Percentiles rank a stretch among this genome's conserved stretches.
Evolutionary conservation across 2,113 vertebrate genomes (phyloP).

Genomic region (Paralichthys olivaceus): DNA sequence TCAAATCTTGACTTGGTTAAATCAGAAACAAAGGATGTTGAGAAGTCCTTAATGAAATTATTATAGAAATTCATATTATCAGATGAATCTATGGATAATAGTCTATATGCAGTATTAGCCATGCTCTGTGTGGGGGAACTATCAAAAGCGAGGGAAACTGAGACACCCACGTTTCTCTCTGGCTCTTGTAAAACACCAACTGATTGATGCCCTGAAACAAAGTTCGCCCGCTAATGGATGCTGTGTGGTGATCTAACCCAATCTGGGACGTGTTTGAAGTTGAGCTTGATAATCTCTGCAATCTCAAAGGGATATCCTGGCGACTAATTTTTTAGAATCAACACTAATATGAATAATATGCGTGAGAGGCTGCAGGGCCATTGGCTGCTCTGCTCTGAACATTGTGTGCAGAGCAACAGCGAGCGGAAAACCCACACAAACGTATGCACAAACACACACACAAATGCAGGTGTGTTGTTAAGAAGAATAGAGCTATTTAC

Average conservation of each 20-base stretch:
- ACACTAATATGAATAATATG: conserved; percentile 84
- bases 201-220: conserved; percentile 66
- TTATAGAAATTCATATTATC: conserved; percentile 63
- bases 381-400: conserved; percentile 58
- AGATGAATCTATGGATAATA: conserved; percentile 60
- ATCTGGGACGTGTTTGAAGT: conserved; percentile 82
- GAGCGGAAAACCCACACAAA: conserved; percentile 27
- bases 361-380: conserved; percentile 58
- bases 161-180: conserved; percentile 47
- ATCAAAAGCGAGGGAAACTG: conserved; percentile 45
- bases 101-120: conserved; percentile 16
- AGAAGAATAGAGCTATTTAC: conserved; percentile 35
- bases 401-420: conserved; percentile 54
- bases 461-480: conserved; percentile 50
- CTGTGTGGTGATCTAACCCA: conserved; percentile 61
- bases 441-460: conserved; percentile 30
- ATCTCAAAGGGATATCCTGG: conserved; percentile 84
- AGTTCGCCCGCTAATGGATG: conserved; percentile 65
- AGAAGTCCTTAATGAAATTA: conserved; percentile 63
- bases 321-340: conserved; percentile 82
- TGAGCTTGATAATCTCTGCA: conserved; percentile 77
- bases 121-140: conserved; percentile 16
- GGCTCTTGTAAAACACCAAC: conserved; percentile 55
- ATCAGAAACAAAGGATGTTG: conserved; percentile 57
- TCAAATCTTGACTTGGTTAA: conserved; percentile 68